Evolutionary conservation across 1,140 invertebrate species (phyloP).

Genomic region (Papilio polyxenes): DNA sequence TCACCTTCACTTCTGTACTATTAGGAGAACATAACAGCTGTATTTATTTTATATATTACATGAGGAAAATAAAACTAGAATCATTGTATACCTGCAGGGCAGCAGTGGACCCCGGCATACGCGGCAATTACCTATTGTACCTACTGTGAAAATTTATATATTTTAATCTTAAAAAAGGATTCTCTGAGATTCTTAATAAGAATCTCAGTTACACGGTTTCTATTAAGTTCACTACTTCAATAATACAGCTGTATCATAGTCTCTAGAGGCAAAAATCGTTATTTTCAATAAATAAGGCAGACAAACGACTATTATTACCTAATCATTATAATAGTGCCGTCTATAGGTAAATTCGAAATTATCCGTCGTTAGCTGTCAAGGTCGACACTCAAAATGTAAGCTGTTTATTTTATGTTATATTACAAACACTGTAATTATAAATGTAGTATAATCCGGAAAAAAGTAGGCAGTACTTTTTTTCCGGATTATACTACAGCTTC

Average conservation of each 20-base stretch:
- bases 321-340: not conserved
- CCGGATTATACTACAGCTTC: too few species aligned
- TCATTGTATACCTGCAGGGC: not conserved
- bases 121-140: not conserved
- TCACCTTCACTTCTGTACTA: conserved; percentile 3
- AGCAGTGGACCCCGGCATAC: not conserved
- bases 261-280: not conserved
- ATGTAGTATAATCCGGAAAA: not conserved
- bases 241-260: not conserved
- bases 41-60: not conserved
- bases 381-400: not conserved
- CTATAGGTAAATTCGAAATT: not conserved
- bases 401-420: not conserved
- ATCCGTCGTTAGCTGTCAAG: not conserved
- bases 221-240: not conserved
- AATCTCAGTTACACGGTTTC: not conserved
- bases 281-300: not conserved
- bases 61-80: not conserved
- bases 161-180: too few species aligned
- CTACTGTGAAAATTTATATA: too few species aligned
- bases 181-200: not conserved
- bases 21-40: not conserved
- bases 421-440: not conserved
- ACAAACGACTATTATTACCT: not conserved
- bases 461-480: too few species aligned